Conservation (phyloP, 2,888 invertebrate species). For the Conomelus anceps region DNA sequence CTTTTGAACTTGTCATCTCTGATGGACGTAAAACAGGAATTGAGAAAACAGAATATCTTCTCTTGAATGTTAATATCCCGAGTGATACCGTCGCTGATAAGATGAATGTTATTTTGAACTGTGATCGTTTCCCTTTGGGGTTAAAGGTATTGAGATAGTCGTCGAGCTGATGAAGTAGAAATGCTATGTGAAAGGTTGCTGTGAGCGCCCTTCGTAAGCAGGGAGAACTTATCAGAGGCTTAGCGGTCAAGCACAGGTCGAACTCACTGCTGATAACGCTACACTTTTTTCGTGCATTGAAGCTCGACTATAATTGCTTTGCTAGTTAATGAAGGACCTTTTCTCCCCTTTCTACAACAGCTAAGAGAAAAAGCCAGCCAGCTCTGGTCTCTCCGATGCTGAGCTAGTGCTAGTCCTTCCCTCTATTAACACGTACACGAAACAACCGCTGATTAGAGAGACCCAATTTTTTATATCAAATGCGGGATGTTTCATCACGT, state of each 20-base stretch:
- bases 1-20: neutral
- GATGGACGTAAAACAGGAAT: neutral
- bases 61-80: no score
- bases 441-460: neutral
- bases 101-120: neutral
- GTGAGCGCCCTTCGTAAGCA: neutral
- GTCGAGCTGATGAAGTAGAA: neutral
- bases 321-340: neutral
- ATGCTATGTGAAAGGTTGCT: neutral
- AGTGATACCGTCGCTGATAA: neutral
- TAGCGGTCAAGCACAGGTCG: neutral
- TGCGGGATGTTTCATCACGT: neutral
- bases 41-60: neutral
- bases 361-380: neutral
- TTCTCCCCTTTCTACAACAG: neutral
- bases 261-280: neutral
- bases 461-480: neutral
- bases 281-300: neutral
- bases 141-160: neutral
- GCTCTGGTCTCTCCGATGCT: neutral
- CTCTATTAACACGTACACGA: neutral
- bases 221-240: neutral
- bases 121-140: neutral
- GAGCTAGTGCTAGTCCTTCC: neutral
- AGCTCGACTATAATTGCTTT: neutral